Evolutionary conservation across 2,888 invertebrate species (phyloP).

Genomic region (Leucophenga maculata): DNA sequence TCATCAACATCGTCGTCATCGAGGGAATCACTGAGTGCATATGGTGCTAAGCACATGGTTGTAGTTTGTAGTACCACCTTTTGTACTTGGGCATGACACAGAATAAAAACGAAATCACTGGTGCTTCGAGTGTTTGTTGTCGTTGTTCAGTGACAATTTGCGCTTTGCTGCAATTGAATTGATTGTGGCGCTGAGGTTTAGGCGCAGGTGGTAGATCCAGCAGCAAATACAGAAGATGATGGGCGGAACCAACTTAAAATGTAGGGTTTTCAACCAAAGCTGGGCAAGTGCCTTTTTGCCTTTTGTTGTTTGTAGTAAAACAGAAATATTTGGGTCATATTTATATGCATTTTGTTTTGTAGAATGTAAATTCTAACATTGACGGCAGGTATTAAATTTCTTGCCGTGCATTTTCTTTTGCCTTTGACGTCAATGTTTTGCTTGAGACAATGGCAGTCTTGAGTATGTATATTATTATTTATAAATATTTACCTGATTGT

Average conservation of each 20-base stretch:
- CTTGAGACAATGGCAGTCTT: not conserved
- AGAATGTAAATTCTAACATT: not conserved
- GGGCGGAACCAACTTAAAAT: no score
- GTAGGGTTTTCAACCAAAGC: not conserved
- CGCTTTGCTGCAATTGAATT: constrained; percentile 30
- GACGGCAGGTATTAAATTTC: constrained; percentile 1
- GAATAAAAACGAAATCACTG: not conserved
- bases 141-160: not conserved
- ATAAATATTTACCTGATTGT: constrained; percentile 57
- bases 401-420: not conserved
- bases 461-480: constrained; percentile 24
- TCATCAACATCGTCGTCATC: no score
- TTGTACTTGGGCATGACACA: not conserved
- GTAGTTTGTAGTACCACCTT: not conserved
- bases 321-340: constrained; percentile 47
- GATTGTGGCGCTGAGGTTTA: not conserved
- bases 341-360: constrained; percentile 32
- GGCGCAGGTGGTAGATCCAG: no score
- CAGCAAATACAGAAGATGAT: no score
- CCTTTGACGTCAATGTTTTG: not conserved
- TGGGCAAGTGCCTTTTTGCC: not conserved
- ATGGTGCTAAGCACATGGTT: not conserved
- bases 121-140: not conserved
- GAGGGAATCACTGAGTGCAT: constrained; percentile 23
- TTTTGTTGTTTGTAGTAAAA: no score